phyloP scores from a whole-genome alignment of 2,888 invertebrate species.

The Suillia variegata region DNA sequence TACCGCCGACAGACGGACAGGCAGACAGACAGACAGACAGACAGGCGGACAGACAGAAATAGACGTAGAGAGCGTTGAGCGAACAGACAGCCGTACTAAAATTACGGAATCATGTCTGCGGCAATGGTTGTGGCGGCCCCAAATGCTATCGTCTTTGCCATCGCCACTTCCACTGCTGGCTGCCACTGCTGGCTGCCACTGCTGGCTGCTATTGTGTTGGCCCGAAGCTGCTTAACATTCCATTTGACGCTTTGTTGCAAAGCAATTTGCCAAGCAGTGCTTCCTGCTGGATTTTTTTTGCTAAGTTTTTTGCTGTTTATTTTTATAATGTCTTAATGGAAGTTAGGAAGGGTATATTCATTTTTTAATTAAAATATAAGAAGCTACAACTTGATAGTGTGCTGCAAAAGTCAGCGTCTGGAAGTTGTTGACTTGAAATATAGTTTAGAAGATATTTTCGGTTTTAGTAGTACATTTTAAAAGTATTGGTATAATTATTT shows the following conservation, averaged over 20 bases:
- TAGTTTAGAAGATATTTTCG: too few species aligned
- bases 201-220: neutral
- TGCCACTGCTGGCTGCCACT: conserved; percentile 1
- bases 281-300: neutral
- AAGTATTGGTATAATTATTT: too few species aligned
- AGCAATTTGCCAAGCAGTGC: neutral
- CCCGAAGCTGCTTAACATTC: conserved; percentile 16
- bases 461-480: too few species aligned
- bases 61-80: neutral
- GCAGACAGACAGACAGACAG: too few species aligned
- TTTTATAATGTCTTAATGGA: too few species aligned
- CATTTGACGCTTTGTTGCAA: conserved; percentile 14
- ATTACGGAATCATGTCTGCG: neutral
- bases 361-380: too few species aligned
- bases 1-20: neutral
- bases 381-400: too few species aligned
- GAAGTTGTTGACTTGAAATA: too few species aligned
- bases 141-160: conserved; percentile 18
- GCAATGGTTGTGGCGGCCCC: conserved; percentile 11
- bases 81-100: neutral
- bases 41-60: too few species aligned
- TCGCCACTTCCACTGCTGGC: conserved; percentile 1
- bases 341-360: too few species aligned
- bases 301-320: too few species aligned
- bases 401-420: too few species aligned